Percentiles rank a stretch among this genome's conserved stretches.
phyloP scores from a whole-genome alignment of 2,888 invertebrate genomes.

The Melinopterus prodromus region DNA sequence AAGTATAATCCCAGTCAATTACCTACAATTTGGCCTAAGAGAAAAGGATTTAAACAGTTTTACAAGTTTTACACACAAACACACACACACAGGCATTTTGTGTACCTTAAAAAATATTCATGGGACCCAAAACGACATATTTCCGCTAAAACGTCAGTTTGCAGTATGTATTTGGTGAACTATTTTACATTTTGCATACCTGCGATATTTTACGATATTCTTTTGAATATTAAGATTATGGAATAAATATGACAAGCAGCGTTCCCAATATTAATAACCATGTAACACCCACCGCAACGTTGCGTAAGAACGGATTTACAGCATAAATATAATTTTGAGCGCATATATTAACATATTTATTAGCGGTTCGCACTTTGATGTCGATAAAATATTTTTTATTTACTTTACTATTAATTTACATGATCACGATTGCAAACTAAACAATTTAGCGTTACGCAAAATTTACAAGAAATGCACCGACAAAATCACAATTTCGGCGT shows the following conservation, averaged over 20 bases:
- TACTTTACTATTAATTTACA: background rate
- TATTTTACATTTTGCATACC: too few relatives aligned
- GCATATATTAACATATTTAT: background rate
- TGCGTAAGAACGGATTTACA: background rate
- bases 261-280: background rate
- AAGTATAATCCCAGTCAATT: too few relatives aligned
- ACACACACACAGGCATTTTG: too few relatives aligned
- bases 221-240: background rate
- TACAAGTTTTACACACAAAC: too few relatives aligned
- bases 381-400: slow-evolving; percentile 4
- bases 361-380: background rate
- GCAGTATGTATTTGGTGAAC: background rate
- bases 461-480: background rate
- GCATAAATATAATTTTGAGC: background rate
- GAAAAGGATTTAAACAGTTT: too few relatives aligned
- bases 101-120: too few relatives aligned
- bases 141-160: too few relatives aligned
- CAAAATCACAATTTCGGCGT: background rate
- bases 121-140: too few relatives aligned
- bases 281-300: background rate
- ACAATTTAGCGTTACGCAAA: background rate
- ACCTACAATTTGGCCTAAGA: too few relatives aligned
- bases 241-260: background rate
- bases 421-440: background rate
- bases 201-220: too few relatives aligned